These are phyloP conservation scores for Vanacampus margaritifer DNA, from an alignment of 2,113 vertebrate genomes.

Conservation along the genomic window DNA sequence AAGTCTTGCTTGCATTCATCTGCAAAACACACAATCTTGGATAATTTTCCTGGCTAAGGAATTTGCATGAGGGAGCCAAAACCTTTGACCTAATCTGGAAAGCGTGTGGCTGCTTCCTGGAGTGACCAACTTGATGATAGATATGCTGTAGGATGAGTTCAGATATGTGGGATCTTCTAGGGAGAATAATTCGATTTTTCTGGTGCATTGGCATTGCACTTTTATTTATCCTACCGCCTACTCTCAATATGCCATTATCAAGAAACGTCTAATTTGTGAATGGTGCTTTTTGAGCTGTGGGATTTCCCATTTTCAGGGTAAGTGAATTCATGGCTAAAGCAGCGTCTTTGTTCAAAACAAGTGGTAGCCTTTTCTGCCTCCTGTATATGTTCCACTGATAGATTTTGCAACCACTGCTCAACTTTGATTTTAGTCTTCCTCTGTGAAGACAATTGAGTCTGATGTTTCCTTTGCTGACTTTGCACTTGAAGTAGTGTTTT, in stretches of 20 bases:
- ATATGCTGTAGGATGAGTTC: not conserved
- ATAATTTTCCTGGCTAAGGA: not conserved
- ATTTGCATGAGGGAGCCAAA: not conserved
- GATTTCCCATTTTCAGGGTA: not conserved
- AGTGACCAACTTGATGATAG: not conserved
- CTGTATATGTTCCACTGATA: not conserved
- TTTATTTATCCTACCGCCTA: not conserved
- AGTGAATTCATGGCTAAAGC: not conserved
- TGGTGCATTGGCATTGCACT: not conserved
- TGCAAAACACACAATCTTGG: not conserved
- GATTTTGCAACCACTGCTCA: not conserved
- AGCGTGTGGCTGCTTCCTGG: not conserved
- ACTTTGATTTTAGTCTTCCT: not conserved
- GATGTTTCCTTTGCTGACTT: not conserved
- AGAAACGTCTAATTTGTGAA: not conserved
- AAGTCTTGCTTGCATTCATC: not conserved
- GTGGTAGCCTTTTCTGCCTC: not conserved
- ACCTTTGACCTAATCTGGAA: not conserved
- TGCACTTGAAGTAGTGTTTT: not conserved
- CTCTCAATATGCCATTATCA: not conserved
- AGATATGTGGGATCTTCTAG: not conserved
- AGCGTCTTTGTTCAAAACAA: not conserved
- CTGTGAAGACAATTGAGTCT: not conserved
- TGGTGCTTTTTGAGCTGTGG: not conserved
- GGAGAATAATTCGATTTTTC: not conserved